phyloP scores from a whole-genome alignment of 1,140 invertebrate species.

The Drosophila pallidifrons region DNA sequence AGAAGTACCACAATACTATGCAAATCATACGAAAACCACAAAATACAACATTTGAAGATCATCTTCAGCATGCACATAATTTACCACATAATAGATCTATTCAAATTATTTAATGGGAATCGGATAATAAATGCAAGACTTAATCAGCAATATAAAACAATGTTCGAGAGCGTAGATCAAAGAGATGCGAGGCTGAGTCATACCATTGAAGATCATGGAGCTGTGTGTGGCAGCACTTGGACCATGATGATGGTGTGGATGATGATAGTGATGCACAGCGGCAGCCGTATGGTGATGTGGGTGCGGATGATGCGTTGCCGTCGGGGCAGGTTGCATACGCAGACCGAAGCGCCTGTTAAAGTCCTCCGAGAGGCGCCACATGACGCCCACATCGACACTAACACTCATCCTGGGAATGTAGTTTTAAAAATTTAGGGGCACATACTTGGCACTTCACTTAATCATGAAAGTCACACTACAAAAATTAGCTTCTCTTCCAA shows the following conservation, averaged over 20 bases:
- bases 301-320: constrained; percentile 65
- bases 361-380: constrained; percentile 85
- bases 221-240: constrained; percentile 53
- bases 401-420: constrained; percentile 69
- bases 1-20: not conserved
- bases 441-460: not conserved
- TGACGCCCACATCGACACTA: constrained; percentile 84
- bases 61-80: not conserved
- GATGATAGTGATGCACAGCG: constrained; percentile 71
- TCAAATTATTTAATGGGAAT: not conserved
- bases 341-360: constrained; percentile 82
- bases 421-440: not conserved
- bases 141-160: not conserved
- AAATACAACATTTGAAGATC: not conserved
- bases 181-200: not conserved
- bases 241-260: constrained; percentile 65
- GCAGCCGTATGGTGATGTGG: constrained; percentile 54
- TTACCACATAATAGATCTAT: not conserved
- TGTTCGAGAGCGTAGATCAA: not conserved
- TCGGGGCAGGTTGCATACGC: constrained; percentile 75
- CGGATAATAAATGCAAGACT: not conserved
- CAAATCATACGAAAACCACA: not conserved
- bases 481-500: not conserved
- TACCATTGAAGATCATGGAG: constrained; percentile 86
- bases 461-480: not conserved